phyloP scores from a whole-genome alignment of 2,797 vertebrate species.

The Rhinichthys osculus region DNA sequence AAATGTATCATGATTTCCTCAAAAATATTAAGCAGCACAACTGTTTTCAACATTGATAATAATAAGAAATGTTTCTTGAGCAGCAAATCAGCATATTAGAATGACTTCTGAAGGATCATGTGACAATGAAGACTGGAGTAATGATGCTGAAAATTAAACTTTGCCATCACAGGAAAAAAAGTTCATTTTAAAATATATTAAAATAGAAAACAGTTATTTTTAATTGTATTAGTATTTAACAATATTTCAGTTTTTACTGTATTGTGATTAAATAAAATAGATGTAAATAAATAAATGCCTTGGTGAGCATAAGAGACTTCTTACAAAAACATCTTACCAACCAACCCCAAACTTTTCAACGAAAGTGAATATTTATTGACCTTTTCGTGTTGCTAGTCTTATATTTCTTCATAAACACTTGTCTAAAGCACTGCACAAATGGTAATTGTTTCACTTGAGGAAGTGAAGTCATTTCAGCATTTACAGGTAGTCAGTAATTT shows the following conservation, averaged over 20 bases:
- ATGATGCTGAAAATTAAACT: neutral
- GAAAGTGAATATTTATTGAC: too few species aligned
- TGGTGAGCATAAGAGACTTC: too few species aligned
- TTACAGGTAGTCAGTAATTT: neutral
- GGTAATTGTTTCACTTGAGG: neutral
- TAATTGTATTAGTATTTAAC: neutral
- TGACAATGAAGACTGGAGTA: neutral
- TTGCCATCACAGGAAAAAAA: neutral
- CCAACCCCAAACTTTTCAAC: too few species aligned
- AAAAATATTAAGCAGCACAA: neutral
- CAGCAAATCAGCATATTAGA: neutral
- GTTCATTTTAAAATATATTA: neutral
- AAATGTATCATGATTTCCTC: neutral
- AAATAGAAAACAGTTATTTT: neutral
- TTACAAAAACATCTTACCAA: too few species aligned
- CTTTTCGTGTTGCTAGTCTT: neutral
- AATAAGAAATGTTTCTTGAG: neutral
- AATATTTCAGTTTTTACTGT: neutral
- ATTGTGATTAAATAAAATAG: neutral
- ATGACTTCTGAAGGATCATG: too few species aligned
- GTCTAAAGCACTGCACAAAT: neutral
- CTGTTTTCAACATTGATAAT: constrained; percentile 1
- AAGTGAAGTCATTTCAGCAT: neutral
- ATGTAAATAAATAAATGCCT: too few species aligned
- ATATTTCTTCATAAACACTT: neutral